Evolutionary conservation across 2,113 vertebrate species (phyloP).

Genomic region (Callionymus lyra): DNA sequence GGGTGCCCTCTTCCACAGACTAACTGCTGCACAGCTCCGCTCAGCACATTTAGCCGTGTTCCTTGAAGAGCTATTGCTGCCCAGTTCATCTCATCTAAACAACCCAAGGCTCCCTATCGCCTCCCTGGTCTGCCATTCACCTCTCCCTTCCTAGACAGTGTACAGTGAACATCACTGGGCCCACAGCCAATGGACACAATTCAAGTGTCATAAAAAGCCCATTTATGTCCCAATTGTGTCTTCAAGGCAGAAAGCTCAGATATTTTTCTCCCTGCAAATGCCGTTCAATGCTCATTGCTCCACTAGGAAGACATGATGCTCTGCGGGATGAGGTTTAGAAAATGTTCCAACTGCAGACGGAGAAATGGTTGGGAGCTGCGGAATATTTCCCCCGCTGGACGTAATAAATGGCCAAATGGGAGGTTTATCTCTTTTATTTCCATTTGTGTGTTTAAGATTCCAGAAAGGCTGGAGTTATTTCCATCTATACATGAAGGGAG

Average conservation of each 20-base stretch:
- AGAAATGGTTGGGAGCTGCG: constrained; percentile 32
- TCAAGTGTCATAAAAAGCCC: constrained; percentile 55
- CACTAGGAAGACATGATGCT: constrained; percentile 24
- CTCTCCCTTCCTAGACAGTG: constrained; percentile 23
- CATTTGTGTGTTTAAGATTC: neutral
- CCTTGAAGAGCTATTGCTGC: constrained; percentile 28
- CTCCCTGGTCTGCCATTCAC: constrained; percentile 28
- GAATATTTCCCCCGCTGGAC: constrained; percentile 30
- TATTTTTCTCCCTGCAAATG: constrained; percentile 15
- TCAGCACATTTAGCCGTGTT: constrained; percentile 49
- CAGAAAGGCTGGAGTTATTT: constrained; percentile 12
- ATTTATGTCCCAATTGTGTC: constrained; percentile 50
- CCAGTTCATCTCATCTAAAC: constrained; percentile 46
- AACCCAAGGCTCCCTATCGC: constrained; percentile 29
- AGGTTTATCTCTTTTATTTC: neutral
- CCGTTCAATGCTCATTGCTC: constrained; percentile 33
- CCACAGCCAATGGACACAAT: constrained; percentile 40
- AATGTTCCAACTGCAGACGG: constrained; percentile 28
- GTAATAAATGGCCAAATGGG: constrained; percentile 31
- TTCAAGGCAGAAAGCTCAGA: constrained; percentile 39
- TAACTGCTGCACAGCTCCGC: constrained; percentile 45
- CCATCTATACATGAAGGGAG: constrained; percentile 12
- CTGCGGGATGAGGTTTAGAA: constrained; percentile 16
- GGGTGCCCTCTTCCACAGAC: constrained; percentile 26
- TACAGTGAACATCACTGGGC: constrained; percentile 28